Conservation (phyloP, 2,888 invertebrate genomes). For the Lithophane leautieri region DNA sequence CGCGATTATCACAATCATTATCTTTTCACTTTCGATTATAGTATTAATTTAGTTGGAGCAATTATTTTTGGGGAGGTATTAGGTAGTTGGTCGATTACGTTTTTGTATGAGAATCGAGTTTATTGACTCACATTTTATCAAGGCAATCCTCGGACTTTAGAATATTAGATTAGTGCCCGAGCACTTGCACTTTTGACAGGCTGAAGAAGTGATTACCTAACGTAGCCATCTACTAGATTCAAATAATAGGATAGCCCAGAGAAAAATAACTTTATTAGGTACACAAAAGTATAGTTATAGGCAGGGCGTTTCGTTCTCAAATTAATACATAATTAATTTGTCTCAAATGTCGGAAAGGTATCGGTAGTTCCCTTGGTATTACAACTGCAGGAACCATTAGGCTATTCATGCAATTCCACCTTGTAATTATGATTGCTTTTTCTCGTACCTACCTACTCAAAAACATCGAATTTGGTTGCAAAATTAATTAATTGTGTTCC, state of each 20-base stretch:
- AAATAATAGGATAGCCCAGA: too few species aligned
- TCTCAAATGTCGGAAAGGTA: slow-evolving; percentile 6
- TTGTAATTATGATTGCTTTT: background rate
- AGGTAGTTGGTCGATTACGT: too few species aligned
- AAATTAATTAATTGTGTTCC: background rate
- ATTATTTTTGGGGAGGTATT: slow-evolving; percentile 14
- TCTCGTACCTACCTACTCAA: background rate
- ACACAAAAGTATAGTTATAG: too few species aligned
- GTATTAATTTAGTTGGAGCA: background rate
- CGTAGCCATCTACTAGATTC: too few species aligned
- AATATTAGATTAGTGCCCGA: too few species aligned
- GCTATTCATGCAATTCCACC: slow-evolving; percentile 3
- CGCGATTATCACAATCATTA: slow-evolving; percentile 27
- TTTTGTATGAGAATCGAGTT: too few species aligned
- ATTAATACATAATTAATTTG: background rate
- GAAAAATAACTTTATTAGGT: too few species aligned
- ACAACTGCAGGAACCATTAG: background rate
- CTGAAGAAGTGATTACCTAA: too few species aligned
- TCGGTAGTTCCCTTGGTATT: background rate
- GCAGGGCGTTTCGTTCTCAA: too few species aligned
- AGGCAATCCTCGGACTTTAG: too few species aligned
- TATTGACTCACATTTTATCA: too few species aligned
- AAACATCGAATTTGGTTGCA: background rate
- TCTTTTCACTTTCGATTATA: slow-evolving; percentile 8
- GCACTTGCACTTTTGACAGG: too few species aligned